Evolutionary conservation across 2,888 invertebrate species (phyloP), one percentile per base, ranked within the genome.

Genomic region (Agriopis aurantiaria): DNA sequence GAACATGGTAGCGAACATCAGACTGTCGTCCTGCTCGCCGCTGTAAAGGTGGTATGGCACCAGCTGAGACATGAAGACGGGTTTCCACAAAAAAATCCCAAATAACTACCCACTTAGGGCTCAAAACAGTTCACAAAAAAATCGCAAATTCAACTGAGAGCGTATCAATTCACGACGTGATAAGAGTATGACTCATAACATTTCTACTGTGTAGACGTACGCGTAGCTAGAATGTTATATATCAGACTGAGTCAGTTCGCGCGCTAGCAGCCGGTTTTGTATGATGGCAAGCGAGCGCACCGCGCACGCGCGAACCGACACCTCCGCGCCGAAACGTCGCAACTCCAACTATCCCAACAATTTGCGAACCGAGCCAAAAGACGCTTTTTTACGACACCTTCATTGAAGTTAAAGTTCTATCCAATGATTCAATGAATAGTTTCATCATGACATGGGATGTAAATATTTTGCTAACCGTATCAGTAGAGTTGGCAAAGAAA

Each of bases 61-160:
- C 95, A 95, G 88, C 92, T 95, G 96, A 93, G 95, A 95, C 96
- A 96, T 96, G 91, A 94, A 95, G 93, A 84, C 85, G 82, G 83
- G 82, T 87, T 91, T 87, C 76, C 88, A 88, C 88, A 83, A 87
- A 80, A 85, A 85, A 74, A 84, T 87, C 83, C 86, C 82, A 87
- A 88, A 84, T 75, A 89, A 88, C 82, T 85, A 82, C 83, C 82
- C 90, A 87, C 88, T 74, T 74, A 82, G 81, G 82, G 82, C 72
- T 76, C 78, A 72, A 68, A 78, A 76, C 71, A 82, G 80, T 81
- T 79, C 86, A 83, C 80, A 78, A 86, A 86, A 80, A 85, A 81
- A 86, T 85, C 80, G 78, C 84, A 82, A 88, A 81, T 74, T 79
- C 80, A 85, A 82, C 73, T 74, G 79, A 82, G 79, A 78, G 80